These are phyloP conservation scores for Rissa tridactyla DNA, from an alignment of 2,113 vertebrate genomes.

Conservation along the genomic window DNA sequence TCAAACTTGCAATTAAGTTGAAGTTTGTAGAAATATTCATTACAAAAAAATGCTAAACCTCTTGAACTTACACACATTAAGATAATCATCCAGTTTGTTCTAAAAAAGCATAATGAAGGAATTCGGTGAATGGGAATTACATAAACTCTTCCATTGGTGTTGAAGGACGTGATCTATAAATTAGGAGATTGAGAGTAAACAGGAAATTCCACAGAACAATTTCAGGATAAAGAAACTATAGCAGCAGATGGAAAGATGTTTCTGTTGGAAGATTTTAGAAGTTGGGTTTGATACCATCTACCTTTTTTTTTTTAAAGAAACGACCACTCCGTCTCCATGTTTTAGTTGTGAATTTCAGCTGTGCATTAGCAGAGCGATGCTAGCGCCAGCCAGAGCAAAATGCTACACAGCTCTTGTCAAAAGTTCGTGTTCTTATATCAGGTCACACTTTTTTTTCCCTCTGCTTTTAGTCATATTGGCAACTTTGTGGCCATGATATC, in stretches of 20 bases:
- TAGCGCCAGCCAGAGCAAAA: neutral
- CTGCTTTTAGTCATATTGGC: neutral
- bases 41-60: neutral
- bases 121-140: conserved; percentile 44
- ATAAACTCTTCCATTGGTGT: conserved; percentile 46
- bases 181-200: conserved; percentile 66
- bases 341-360: neutral
- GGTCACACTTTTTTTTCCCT: neutral
- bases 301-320: neutral
- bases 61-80: conserved; percentile 22
- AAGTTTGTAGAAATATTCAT: neutral
- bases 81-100: conserved; percentile 34
- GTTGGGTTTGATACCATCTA: conserved; percentile 47
- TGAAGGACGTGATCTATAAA: conserved; percentile 65
- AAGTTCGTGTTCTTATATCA: neutral
- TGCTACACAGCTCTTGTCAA: neutral
- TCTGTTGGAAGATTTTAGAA: conserved; percentile 39
- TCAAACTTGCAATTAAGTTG: neutral
- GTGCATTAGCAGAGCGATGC: neutral
- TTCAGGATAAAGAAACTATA: conserved; percentile 69
- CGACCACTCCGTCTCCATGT: neutral
- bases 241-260: conserved; percentile 66
- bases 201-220: conserved; percentile 74
- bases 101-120: conserved; percentile 22
- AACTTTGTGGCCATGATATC: neutral